Conservation (phyloP, 92 coral and sea anemone species). For the Porites rus region DNA sequence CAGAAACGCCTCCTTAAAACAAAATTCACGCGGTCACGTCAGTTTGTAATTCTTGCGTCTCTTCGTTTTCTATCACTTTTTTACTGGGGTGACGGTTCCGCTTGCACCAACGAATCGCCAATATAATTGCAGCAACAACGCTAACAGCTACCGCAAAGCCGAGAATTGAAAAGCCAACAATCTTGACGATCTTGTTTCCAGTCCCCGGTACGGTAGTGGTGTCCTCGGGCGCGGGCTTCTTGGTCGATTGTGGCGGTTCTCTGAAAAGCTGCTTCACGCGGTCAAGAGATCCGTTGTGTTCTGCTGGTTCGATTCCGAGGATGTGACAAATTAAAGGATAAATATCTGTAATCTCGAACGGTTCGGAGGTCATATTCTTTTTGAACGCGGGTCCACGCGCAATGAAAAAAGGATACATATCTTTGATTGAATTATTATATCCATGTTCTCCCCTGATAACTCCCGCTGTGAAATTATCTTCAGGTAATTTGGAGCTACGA, state of each 20-base stretch:
- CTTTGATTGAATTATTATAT: constrained; percentile 56
- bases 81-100: constrained; percentile 2
- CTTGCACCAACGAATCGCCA: constrained; percentile 35
- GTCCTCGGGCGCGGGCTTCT: not conserved
- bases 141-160: constrained; percentile 32
- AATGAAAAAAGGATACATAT: constrained; percentile 91
- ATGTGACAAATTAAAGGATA: constrained; percentile 87
- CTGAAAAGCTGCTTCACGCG: constrained; percentile 60
- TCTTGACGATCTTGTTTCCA: constrained; percentile 34
- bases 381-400: constrained; percentile 95
- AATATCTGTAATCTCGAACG: constrained; percentile 81
- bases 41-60: constrained; percentile 1
- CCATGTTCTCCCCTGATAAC: constrained; percentile 65
- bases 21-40: not conserved
- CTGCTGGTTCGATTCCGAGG: constrained; percentile 75
- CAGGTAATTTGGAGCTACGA: constrained; percentile 50
- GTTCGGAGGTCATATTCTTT: constrained; percentile 59
- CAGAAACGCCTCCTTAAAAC: not conserved
- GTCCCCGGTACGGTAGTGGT: not conserved
- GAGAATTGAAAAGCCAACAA: constrained; percentile 30
- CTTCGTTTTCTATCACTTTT: not conserved
- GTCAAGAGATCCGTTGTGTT: constrained; percentile 87
- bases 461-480: not conserved
- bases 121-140: constrained; percentile 15
- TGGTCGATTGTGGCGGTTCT: not conserved